Conservation (phyloP, 2,888 invertebrate species). For the Adelphocoris suturalis region DNA sequence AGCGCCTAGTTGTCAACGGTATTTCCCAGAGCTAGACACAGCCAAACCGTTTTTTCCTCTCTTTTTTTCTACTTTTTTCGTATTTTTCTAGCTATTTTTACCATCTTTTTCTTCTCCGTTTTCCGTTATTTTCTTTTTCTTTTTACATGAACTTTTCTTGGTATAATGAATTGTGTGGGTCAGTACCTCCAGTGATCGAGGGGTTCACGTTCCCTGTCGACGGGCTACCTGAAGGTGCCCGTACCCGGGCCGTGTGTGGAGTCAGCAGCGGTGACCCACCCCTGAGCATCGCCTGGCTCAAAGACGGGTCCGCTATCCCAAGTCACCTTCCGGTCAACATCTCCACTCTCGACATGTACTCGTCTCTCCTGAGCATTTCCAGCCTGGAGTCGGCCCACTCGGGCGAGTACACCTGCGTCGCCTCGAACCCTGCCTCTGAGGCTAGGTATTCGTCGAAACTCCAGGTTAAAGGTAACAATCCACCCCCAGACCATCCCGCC, state of each 20-base stretch:
- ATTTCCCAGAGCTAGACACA: constrained; percentile 77
- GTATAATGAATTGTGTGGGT: constrained; percentile 69
- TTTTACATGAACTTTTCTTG: constrained; percentile 73
- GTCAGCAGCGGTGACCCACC: constrained; percentile 90
- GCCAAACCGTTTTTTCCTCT: constrained; percentile 69
- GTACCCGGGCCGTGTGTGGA: constrained; percentile 89
- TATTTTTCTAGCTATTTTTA: constrained; percentile 78
- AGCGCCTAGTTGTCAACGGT: constrained; percentile 89
- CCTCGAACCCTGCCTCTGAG: constrained; percentile 88
- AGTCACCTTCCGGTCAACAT: constrained; percentile 83
- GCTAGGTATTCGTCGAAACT: constrained; percentile 89
- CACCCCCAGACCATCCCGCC: constrained; percentile 66
- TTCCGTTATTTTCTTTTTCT: constrained; percentile 72
- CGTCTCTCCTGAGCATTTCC: constrained; percentile 88
- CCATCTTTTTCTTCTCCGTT: constrained; percentile 65
- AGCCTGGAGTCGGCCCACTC: constrained; percentile 87
- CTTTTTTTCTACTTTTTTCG: constrained; percentile 75
- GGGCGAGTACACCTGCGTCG: constrained; percentile 89
- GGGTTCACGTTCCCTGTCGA: constrained; percentile 89
- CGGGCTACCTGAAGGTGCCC: constrained; percentile 89
- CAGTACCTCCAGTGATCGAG: constrained; percentile 92
- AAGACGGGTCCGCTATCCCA: constrained; percentile 82
- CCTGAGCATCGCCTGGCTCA: constrained; percentile 89
- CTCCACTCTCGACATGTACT: constrained; percentile 87
- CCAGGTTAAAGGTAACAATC: constrained; percentile 87